Base-by-base conservation (phyloP, 2,888 invertebrate species). In the Metacarcinus magister region DNA sequence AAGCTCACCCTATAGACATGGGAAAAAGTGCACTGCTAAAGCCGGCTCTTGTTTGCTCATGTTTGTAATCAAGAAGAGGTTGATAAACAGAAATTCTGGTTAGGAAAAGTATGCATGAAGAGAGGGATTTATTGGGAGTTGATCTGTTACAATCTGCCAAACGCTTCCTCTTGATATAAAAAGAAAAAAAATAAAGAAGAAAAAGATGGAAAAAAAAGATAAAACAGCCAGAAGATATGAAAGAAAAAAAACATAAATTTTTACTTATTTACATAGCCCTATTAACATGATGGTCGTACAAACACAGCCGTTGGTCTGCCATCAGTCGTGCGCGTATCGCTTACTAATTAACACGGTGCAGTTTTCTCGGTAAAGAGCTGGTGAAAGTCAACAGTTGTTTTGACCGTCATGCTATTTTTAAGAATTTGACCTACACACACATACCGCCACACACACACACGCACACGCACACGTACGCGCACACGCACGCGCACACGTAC, bases 391-490 rank as follows among this genome's bases (percentile, higher is more conserved):
- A 75, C 75, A 75, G 23, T 75, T 75, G 75, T 75, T 75, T 75
- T 75, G 75, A 75, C 23, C 2, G 75, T 75, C 75, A 28, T 75
- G 75, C 28, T 75, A 75, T 75, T 75, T 75, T 75, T 75, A 75
- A 75, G 75, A 75, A 75, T 23, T 23, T n/a, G n/a, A 75, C 75
- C 23, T n/a, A 75, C 75, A 75, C 75, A 75, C 75, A 75, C 75
- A 75, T n/a, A 75, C 75, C 23, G n/a, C 23, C 75, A 75, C 75
- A 75, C 75, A 75, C 75, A 75, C 75, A 75, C 75, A 75, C 75
- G n/a, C 75, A 75, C 75, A 75, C 75, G n/a, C 75, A 75, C 75
- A 75, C 75, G n/a, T n/a, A 75, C 75, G n/a, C 75, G n/a, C 75
- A 75, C 75, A 75, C 75, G n/a, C 75, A 75, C 75, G n/a, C 75